Percentiles rank a stretch among this genome's conserved stretches.
phyloP scores from a whole-genome alignment of 2,888 invertebrate species.

The Phanerotoma sp. region DNA sequence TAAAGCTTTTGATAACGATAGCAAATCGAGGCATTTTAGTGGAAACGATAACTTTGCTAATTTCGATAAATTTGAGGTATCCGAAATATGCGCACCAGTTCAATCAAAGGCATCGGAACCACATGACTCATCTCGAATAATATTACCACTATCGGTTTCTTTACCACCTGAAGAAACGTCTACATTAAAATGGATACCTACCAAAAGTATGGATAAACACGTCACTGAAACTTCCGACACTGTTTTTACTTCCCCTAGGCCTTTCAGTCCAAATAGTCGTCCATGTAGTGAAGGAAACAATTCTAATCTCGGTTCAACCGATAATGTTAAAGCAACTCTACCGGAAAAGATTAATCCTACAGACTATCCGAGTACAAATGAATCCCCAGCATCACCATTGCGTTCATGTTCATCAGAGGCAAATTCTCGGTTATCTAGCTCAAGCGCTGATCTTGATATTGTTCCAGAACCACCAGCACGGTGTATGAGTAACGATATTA shows the following conservation, averaged over 20 bases:
- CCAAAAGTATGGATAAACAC: conserved; percentile 57
- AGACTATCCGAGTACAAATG: conserved; percentile 45
- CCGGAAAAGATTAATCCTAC: conserved; percentile 51
- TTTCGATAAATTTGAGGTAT: conserved; percentile 43
- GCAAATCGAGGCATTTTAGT: conserved; percentile 68
- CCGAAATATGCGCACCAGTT: conserved; percentile 28
- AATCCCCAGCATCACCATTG: conserved; percentile 48
- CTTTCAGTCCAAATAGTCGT: conserved; percentile 55
- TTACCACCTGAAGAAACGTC: conserved; percentile 65
- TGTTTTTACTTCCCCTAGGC: conserved; percentile 46
- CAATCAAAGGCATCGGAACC: conserved; percentile 35
- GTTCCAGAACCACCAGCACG: conserved; percentile 72
- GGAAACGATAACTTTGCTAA: conserved; percentile 59
- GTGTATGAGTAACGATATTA: conserved; percentile 64
- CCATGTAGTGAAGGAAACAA: conserved; percentile 43
- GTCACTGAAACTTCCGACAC: conserved; percentile 41
- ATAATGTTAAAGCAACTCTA: conserved; percentile 36
- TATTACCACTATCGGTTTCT: conserved; percentile 69
- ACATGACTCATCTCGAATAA: conserved; percentile 45
- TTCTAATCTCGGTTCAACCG: conserved; percentile 43
- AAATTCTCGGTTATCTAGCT: conserved; percentile 49
- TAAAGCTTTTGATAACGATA: conserved; percentile 29
- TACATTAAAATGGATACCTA: conserved; percentile 48
- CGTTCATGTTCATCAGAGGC: conserved; percentile 51
- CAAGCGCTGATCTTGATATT: conserved; percentile 54